Conservation (phyloP, 1,140 invertebrate genomes). For the Potamilus streckersoni region DNA sequence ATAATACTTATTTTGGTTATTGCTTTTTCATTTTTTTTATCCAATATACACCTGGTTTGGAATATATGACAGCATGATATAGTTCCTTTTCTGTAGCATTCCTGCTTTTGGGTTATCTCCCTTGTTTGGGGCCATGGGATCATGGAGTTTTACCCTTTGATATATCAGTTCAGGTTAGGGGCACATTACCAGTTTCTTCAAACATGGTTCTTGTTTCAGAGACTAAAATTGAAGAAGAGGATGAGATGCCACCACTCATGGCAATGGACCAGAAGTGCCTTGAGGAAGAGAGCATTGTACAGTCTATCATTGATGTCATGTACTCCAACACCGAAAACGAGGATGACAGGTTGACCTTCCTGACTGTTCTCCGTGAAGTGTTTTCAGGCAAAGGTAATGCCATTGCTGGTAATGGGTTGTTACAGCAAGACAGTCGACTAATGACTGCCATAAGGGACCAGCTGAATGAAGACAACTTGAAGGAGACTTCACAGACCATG, state of each 20-base stretch:
- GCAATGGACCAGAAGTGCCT: conserved; percentile 26
- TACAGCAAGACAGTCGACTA: conserved; percentile 39
- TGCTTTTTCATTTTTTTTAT: no score
- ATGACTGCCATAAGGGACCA: conserved; percentile 56
- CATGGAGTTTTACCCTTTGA: no score
- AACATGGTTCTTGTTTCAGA: background rate
- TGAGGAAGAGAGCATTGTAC: conserved; percentile 59
- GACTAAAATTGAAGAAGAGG: background rate
- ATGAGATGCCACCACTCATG: conserved; percentile 24
- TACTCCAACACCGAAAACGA: conserved; percentile 38
- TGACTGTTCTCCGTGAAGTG: conserved; percentile 49
- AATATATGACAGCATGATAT: no score
- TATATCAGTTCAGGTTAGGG: no score
- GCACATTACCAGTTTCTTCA: background rate
- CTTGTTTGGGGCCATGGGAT: no score
- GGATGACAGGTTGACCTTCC: conserved; percentile 42
- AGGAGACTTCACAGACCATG: conserved; percentile 44
- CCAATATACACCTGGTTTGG: no score
- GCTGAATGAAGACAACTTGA: conserved; percentile 55
- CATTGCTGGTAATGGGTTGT: conserved; percentile 18
- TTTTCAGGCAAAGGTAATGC: conserved; percentile 45
- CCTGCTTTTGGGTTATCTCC: no score
- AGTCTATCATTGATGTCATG: conserved; percentile 48
- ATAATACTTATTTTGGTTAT: no score
- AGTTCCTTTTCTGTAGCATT: no score